Evolutionary conservation across 2,113 vertebrate species (phyloP).

Genomic region (Oreochromis aureus): DNA sequence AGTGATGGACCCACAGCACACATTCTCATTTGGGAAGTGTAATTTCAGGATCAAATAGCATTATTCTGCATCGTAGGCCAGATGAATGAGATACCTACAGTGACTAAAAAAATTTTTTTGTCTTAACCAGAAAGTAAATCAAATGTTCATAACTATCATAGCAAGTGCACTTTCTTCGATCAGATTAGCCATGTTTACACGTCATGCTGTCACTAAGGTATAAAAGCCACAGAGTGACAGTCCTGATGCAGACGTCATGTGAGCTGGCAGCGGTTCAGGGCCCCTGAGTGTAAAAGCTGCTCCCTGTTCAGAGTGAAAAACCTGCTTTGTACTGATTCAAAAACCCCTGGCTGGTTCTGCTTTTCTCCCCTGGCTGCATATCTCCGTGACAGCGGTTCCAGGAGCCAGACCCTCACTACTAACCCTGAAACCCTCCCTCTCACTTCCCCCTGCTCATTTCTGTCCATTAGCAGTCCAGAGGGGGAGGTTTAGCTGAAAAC

Average conservation of each 20-base stretch:
- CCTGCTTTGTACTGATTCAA: slow-evolving; percentile 36
- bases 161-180: neutral
- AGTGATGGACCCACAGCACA: neutral
- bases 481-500: slow-evolving; percentile 38
- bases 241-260: slow-evolving; percentile 26
- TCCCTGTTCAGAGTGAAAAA: slow-evolving; percentile 23
- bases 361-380: slow-evolving; percentile 19
- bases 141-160: neutral
- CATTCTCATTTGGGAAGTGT: neutral
- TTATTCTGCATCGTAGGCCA: neutral
- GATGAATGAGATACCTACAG: neutral
- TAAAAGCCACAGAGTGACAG: neutral
- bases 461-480: slow-evolving; percentile 43
- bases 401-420: slow-evolving; percentile 23
- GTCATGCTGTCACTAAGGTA: neutral
- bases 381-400: slow-evolving; percentile 21
- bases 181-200: neutral
- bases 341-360: slow-evolving; percentile 26
- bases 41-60: neutral
- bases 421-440: neutral
- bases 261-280: slow-evolving; percentile 29
- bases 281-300: slow-evolving; percentile 23
- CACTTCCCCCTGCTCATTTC: slow-evolving; percentile 8
- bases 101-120: neutral
- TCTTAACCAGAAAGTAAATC: neutral